A percentile compares a stretch with the other conserved stretches of the same genome.
Conservation (phyloP, 1,140 invertebrate species). For the Glossosoma conforme region DNA sequence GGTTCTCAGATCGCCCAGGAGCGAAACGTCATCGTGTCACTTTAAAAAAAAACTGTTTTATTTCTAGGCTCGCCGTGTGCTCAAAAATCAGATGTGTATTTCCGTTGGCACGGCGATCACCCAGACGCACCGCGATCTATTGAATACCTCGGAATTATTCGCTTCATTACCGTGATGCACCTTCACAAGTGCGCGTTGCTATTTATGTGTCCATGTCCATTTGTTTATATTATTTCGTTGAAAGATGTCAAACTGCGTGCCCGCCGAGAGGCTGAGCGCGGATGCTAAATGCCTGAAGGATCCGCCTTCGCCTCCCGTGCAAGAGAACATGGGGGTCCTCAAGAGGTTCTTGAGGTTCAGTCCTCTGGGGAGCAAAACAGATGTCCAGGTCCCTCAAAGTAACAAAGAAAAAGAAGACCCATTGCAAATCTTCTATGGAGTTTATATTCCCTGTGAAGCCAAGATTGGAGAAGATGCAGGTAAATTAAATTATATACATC, state of each 20-base stretch:
- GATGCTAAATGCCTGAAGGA: background rate
- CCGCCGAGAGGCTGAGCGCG: slow-evolving; percentile 3
- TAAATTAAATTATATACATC: slow-evolving; percentile 31
- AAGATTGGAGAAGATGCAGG: slow-evolving; percentile 49
- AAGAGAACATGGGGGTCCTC: slow-evolving; percentile 23
- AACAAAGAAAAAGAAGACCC: slow-evolving; percentile 34
- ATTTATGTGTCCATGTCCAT: slow-evolving; percentile 6
- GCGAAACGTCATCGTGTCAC: slow-evolving; percentile 16
- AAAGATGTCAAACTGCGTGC: slow-evolving; percentile 12
- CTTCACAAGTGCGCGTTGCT: background rate
- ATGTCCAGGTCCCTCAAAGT: slow-evolving; percentile 5
- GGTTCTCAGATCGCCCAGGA: slow-evolving; percentile 10
- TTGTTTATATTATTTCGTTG: slow-evolving; percentile 12
- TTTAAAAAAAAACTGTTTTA: slow-evolving; percentile 22
- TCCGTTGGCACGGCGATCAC: background rate
- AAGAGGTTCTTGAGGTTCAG: slow-evolving; percentile 24
- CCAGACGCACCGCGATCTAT: background rate
- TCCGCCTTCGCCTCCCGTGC: slow-evolving; percentile 3
- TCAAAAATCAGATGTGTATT: slow-evolving; percentile 12
- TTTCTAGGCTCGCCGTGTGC: slow-evolving; percentile 19
- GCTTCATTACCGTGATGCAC: background rate
- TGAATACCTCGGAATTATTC: too few relatives aligned
- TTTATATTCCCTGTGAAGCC: slow-evolving; percentile 49
- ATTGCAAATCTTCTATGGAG: slow-evolving; percentile 42
- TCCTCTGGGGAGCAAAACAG: slow-evolving; percentile 21